These are phyloP conservation scores for Palaemon carinicauda DNA, from an alignment of 1,140 invertebrate species.

Conservation along the genomic window DNA sequence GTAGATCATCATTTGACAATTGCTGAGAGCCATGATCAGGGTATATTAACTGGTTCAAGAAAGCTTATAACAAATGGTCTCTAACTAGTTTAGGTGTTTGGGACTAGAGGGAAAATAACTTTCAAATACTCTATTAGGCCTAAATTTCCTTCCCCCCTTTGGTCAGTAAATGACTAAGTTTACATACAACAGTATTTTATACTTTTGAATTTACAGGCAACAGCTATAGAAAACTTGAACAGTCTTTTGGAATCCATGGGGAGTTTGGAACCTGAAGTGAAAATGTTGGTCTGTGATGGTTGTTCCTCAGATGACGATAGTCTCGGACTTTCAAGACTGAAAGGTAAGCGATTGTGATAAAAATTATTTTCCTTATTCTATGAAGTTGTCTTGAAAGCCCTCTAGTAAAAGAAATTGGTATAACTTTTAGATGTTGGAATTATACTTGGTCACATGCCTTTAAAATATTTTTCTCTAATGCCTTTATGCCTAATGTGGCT, in stretches of 20 bases:
- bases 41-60: no score
- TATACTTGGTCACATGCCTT: no score
- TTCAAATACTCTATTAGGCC: no score
- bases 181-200: slow-evolving; percentile 67
- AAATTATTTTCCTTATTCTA: background rate
- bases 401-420: background rate
- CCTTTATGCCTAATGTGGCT: no score
- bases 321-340: slow-evolving; percentile 16
- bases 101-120: no score
- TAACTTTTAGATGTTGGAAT: no score
- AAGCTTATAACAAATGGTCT: no score
- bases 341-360: background rate
- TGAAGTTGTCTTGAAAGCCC: background rate
- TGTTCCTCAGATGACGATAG: slow-evolving; percentile 59
- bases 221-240: slow-evolving; percentile 30
- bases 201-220: slow-evolving; percentile 60
- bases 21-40: no score
- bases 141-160: background rate
- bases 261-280: slow-evolving; percentile 68
- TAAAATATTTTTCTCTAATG: no score
- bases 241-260: slow-evolving; percentile 12
- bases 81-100: no score
- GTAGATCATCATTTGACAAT: no score
- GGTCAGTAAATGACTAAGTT: slow-evolving; percentile 52
- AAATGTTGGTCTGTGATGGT: slow-evolving; percentile 68